A percentile compares a stretch with the other conserved stretches of the same genome.
phyloP scores from a whole-genome alignment of 2,113 vertebrate genomes.

The Rattus rattus region DNA sequence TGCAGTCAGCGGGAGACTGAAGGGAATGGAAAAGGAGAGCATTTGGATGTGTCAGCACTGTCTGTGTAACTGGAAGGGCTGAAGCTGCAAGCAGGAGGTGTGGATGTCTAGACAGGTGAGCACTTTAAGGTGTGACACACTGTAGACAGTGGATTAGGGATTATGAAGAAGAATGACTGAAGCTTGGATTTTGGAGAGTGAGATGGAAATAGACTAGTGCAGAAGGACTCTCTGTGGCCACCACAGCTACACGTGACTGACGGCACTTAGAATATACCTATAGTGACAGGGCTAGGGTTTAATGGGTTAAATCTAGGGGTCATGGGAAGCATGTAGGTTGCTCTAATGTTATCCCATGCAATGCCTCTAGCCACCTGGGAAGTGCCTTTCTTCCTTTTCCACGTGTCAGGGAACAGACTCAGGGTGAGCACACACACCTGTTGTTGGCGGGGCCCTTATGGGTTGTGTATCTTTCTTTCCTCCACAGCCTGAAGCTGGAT shows the following conservation, averaged over 20 bases:
- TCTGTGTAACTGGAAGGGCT: not conserved
- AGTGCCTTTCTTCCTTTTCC: not conserved
- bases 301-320: not conserved
- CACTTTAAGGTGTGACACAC: not conserved
- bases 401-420: not conserved
- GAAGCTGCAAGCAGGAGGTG: not conserved
- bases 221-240: not conserved
- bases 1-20: not conserved
- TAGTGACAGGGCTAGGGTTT: not conserved
- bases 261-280: not conserved
- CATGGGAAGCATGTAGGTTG: not conserved
- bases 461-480: not conserved
- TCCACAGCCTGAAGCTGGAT: not conserved
- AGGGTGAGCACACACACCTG: not conserved
- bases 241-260: accelerated
- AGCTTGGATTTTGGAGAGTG: not conserved
- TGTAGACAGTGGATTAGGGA: not conserved
- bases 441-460: too few relatives aligned
- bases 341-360: not conserved
- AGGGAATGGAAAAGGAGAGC: not conserved
- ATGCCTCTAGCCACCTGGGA: not conserved
- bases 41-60: not conserved
- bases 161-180: not conserved
- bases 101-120: not conserved
- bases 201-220: not conserved